Evolutionary conservation across 2,797 vertebrate genomes (phyloP).

Genomic region (Cephalopachus bancanus): DNA sequence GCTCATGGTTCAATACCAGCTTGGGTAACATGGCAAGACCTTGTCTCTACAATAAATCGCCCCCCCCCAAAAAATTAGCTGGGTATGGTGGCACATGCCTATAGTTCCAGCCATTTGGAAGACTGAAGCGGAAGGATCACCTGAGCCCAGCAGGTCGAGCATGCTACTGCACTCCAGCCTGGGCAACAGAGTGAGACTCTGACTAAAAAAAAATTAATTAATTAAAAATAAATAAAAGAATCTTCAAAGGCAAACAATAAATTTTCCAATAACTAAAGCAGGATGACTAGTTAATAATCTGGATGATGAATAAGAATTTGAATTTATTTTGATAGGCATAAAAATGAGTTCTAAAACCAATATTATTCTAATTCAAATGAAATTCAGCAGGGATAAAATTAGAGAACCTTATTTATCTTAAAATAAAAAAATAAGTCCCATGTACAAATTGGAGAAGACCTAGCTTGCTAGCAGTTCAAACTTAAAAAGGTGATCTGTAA

Average conservation of each 20-base stretch:
- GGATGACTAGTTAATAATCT: conserved; percentile 39
- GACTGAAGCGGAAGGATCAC: too few species aligned
- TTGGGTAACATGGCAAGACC: too few species aligned
- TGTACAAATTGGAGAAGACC: neutral
- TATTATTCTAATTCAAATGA: conserved; percentile 45
- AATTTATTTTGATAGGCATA: conserved; percentile 25
- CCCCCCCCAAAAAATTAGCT: too few species aligned
- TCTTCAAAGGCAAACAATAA: conserved; percentile 46
- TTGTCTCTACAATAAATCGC: too few species aligned
- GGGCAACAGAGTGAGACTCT: too few species aligned
- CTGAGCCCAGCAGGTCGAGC: too few species aligned
- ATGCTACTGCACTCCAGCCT: too few species aligned
- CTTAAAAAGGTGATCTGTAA: conserved; percentile 30
- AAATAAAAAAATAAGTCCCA: conserved; percentile 26
- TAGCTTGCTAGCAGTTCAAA: neutral
- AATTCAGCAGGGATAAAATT: conserved; percentile 48
- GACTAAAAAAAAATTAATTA: too few species aligned
- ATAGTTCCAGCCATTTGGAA: too few species aligned
- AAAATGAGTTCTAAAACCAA: conserved; percentile 42
- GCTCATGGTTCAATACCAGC: too few species aligned
- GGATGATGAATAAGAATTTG: neutral
- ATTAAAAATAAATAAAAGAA: neutral
- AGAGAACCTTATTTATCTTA: conserved; percentile 36
- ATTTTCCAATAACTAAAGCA: conserved; percentile 4
- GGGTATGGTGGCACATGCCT: too few species aligned